A percentile compares a stretch with the other conserved stretches of the same genome.
Evolutionary conservation across 2,797 vertebrate species (phyloP).

Genomic region (Enteromius argenteus): DNA sequence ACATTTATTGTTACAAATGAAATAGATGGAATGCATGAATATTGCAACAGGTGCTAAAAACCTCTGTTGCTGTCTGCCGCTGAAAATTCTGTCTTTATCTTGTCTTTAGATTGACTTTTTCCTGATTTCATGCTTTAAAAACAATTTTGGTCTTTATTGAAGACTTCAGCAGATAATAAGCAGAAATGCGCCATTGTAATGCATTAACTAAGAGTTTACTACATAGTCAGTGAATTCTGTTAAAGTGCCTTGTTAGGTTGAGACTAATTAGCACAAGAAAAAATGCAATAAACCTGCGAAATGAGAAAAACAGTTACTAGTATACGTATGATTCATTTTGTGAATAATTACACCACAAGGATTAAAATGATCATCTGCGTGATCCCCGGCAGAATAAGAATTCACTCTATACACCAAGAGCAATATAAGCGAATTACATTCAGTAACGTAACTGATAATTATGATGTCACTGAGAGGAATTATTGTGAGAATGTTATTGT

Average conservation of each 20-base stretch:
- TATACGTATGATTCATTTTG: not conserved
- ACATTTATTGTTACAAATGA: not conserved
- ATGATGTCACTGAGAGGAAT: conserved; percentile 8
- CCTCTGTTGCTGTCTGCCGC: not conserved
- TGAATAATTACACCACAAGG: not conserved
- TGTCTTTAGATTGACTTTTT: not conserved
- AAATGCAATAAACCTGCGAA: conserved; percentile 6
- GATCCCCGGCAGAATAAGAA: not conserved
- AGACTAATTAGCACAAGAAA: not conserved
- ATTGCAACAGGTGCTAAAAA: not conserved
- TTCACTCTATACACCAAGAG: not conserved
- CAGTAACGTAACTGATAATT: not conserved
- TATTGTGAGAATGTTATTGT: not conserved
- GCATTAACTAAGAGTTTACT: not conserved
- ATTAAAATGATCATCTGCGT: not conserved
- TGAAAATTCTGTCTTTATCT: not conserved
- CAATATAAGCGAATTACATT: not conserved
- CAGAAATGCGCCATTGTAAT: not conserved
- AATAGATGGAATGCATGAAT: not conserved
- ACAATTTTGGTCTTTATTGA: not conserved
- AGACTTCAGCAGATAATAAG: not conserved
- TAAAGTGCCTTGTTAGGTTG: not conserved
- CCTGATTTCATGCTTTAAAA: not conserved
- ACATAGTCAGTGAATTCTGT: not conserved
- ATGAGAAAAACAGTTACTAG: not conserved